Evolutionary conservation across 2,113 vertebrate genomes (phyloP).

Genomic region (Penelope pileata): DNA sequence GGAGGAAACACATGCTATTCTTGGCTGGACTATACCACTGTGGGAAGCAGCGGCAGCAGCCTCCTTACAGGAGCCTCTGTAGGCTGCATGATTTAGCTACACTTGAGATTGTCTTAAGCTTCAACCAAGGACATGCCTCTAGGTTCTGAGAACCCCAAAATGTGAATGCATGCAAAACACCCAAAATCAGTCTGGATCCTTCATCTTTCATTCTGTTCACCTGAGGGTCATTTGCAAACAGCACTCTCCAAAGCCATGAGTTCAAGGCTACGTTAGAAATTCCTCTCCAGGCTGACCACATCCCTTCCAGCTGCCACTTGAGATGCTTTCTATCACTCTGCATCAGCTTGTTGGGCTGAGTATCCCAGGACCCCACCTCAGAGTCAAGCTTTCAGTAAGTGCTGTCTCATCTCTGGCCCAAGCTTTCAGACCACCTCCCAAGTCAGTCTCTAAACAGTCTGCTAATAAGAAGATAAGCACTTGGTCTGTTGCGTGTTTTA

Average conservation of each 20-base stretch:
- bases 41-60: constrained; percentile 26
- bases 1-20: constrained; percentile 68
- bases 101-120: neutral
- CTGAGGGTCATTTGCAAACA: neutral
- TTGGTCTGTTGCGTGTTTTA: constrained; percentile 8
- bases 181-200: neutral
- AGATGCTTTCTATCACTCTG: neutral
- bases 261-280: neutral
- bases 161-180: neutral
- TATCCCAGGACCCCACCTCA: neutral
- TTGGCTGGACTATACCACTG: constrained; percentile 24
- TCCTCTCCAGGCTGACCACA: neutral
- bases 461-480: constrained; percentile 8
- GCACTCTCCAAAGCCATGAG: neutral
- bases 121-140: neutral
- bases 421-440: neutral
- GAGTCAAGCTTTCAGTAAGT: neutral
- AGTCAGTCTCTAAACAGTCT: neutral
- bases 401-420: neutral
- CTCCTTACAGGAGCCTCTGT: constrained; percentile 24
- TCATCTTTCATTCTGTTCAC: neutral
- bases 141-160: neutral
- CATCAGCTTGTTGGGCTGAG: neutral
- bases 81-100: neutral
- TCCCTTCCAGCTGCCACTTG: neutral